phyloP scores from a whole-genome alignment of 2,113 vertebrate species.

The Anoplopoma fimbria region DNA sequence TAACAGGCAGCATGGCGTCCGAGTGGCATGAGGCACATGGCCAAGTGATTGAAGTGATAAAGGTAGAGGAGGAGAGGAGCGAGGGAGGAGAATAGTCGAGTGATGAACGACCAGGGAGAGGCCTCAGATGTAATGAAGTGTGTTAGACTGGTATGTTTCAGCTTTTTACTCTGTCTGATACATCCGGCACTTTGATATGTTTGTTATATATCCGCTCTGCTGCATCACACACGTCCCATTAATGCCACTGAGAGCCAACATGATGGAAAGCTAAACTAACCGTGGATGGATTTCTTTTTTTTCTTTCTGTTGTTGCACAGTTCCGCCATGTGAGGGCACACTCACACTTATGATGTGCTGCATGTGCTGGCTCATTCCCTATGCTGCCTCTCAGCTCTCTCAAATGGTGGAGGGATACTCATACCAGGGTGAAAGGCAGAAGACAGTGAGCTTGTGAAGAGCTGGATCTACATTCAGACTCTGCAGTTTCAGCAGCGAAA shows the following conservation, averaged over 20 bases:
- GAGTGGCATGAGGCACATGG: slow-evolving; percentile 68
- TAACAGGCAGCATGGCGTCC: slow-evolving; percentile 56
- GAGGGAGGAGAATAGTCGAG: slow-evolving; percentile 49
- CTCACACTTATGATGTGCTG: slow-evolving; percentile 57
- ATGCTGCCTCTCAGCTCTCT: slow-evolving; percentile 41
- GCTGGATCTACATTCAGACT: slow-evolving; percentile 35
- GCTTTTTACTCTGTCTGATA: slow-evolving; percentile 50
- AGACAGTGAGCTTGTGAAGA: slow-evolving; percentile 34
- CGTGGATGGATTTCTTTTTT: slow-evolving; percentile 10
- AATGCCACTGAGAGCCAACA: slow-evolving; percentile 33
- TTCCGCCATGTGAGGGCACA: slow-evolving; percentile 75
- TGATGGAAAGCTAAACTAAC: slow-evolving; percentile 53
- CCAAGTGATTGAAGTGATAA: slow-evolving; percentile 80
- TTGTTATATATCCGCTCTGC: slow-evolving; percentile 50
- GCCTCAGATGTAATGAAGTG: slow-evolving; percentile 67
- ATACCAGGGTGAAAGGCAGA: slow-evolving; percentile 28
- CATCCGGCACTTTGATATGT: slow-evolving; percentile 38
- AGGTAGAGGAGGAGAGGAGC: slow-evolving; percentile 61
- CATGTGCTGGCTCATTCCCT: slow-evolving; percentile 10
- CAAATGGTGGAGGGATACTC: slow-evolving; percentile 69
- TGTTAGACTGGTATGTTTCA: slow-evolving; percentile 44
- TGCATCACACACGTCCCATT: slow-evolving; percentile 43
- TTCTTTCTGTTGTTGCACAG: slow-evolving; percentile 48
- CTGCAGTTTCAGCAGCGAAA: slow-evolving; percentile 24
- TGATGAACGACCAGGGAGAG: slow-evolving; percentile 49